A percentile compares a stretch with the other conserved stretches of the same genome.
Conservation (phyloP, 2,113 vertebrate species). For the Cyrtonyx montezumae region DNA sequence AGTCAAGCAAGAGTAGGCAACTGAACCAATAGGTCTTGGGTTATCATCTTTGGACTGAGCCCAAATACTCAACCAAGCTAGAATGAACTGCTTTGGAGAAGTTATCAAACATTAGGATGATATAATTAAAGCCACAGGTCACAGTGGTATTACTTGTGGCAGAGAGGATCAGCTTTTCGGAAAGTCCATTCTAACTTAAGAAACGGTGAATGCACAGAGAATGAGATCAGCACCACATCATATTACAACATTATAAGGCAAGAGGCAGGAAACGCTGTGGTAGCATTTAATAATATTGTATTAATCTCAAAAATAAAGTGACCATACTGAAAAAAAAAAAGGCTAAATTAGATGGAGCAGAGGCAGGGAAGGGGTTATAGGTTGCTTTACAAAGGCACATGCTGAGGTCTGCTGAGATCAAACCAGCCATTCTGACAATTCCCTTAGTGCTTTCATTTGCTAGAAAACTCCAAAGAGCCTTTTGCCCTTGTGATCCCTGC, state of each 20-base stretch:
- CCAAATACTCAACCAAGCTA: neutral
- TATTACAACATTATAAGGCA: neutral
- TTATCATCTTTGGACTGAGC: neutral
- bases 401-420: neutral
- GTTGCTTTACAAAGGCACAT: neutral
- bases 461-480: neutral
- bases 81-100: neutral
- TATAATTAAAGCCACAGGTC: neutral
- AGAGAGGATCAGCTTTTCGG: neutral
- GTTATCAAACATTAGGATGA: neutral
- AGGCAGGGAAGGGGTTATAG: neutral
- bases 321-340: neutral
- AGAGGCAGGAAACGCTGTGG: neutral
- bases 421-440: neutral
- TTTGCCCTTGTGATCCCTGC: neutral
- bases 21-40: neutral
- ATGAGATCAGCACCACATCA: neutral
- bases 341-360: neutral
- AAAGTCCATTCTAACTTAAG: neutral
- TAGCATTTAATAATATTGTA: neutral
- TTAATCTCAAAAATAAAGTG: neutral
- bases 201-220: neutral
- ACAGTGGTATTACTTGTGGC: neutral
- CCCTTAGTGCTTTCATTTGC: neutral
- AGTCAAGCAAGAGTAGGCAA: neutral